Evolutionary conservation across 1,140 invertebrate species (phyloP).

Genomic region (Odontomachus brunneus): DNA sequence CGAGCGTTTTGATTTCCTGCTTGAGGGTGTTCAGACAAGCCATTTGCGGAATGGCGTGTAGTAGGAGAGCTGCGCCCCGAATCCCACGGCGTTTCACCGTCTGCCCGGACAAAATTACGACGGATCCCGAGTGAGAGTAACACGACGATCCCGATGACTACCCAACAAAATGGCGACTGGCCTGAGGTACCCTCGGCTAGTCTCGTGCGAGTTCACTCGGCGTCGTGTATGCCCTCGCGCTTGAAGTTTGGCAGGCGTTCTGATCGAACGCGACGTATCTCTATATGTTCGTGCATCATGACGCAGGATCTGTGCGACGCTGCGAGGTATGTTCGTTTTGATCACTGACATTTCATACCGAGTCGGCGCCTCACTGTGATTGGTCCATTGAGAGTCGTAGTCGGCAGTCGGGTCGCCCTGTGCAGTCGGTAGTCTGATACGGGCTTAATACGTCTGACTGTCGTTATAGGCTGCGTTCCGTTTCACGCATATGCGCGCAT

Average conservation of each 20-base stretch:
- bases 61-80: slow-evolving; percentile 52
- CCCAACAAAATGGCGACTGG: slow-evolving; percentile 80
- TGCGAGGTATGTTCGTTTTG: no score
- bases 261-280: slow-evolving; percentile 59
- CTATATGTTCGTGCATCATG: background rate
- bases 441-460: no score
- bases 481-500: no score
- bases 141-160: slow-evolving; percentile 76
- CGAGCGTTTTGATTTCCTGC: slow-evolving; percentile 98
- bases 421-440: no score
- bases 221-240: slow-evolving; percentile 53
- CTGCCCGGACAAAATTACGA: slow-evolving; percentile 52
- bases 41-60: slow-evolving; percentile 88
- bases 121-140: slow-evolving; percentile 62
- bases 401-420: no score
- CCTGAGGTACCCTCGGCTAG: slow-evolving; percentile 70
- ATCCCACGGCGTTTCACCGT: slow-evolving; percentile 52
- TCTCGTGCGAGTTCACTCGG: slow-evolving; percentile 67
- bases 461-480: no score
- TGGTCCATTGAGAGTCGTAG: no score
- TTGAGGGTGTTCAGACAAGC: slow-evolving; percentile 99
- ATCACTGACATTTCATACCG: no score
- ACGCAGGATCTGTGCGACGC: background rate
- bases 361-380: no score
- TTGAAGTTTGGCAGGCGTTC: background rate